Conservation (phyloP, 1,140 invertebrate species). For the Adoxophyes honmai region DNA sequence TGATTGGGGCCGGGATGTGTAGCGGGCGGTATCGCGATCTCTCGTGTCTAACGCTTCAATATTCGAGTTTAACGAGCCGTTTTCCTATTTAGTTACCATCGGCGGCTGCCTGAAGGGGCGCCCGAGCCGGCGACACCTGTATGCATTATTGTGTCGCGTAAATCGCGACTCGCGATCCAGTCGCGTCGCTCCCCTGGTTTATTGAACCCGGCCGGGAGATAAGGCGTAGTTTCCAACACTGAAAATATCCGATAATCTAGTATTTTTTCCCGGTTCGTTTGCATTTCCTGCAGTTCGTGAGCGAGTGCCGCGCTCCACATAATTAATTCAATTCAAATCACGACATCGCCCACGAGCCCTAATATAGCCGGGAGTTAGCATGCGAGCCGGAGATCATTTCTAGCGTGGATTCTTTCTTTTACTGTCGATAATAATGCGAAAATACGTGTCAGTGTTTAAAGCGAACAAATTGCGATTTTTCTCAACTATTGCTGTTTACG, state of each 20-base stretch:
- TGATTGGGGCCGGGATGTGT: conserved; percentile 53
- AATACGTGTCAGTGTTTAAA: neutral
- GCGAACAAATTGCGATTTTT: no score
- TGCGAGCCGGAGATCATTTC: neutral
- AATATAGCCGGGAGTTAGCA: conserved; percentile 43
- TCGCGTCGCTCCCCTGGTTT: conserved; percentile 51
- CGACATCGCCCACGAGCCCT: conserved; percentile 62
- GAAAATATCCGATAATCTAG: conserved; percentile 44
- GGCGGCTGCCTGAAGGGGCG: conserved; percentile 60
- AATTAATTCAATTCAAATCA: conserved; percentile 77
- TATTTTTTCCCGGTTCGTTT: conserved; percentile 51
- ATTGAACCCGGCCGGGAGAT: conserved; percentile 65
- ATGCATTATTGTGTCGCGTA: conserved; percentile 72
- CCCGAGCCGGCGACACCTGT: conserved; percentile 63
- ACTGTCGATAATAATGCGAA: neutral
- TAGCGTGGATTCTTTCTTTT: neutral
- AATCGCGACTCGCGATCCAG: conserved; percentile 59
- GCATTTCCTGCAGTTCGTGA: conserved; percentile 56
- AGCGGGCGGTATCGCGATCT: conserved; percentile 41
- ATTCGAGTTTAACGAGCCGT: conserved; percentile 36
- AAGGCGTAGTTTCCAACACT: conserved; percentile 44
- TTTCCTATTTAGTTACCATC: conserved; percentile 60
- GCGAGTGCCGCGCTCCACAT: conserved; percentile 44
- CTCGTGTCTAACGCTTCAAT: conserved; percentile 47
- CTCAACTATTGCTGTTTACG: no score